These are phyloP conservation scores for Apantesis nais DNA, from an alignment of 2,888 invertebrate genomes.

Conservation along the genomic window DNA sequence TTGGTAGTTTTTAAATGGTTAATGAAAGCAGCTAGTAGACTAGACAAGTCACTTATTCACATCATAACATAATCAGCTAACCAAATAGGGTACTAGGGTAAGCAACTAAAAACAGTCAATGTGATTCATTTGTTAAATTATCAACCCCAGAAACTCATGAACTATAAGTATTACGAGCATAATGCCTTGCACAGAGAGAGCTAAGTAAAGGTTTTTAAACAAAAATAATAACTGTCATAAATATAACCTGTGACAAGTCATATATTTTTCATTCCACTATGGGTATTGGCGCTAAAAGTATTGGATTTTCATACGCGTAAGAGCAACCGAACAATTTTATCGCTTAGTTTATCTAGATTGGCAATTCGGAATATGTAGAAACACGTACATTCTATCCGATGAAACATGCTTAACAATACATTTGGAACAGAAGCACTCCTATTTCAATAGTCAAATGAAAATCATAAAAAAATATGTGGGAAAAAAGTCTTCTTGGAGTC, in stretches of 20 bases:
- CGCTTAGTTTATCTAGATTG: slow-evolving; percentile 12
- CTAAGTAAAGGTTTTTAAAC: background rate
- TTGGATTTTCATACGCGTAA: slow-evolving; percentile 13
- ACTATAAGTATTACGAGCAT: background rate
- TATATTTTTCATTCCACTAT: slow-evolving; percentile 16
- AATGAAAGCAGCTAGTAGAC: background rate
- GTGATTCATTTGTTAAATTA: background rate
- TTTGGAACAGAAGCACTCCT: background rate
- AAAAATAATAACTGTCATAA: slow-evolving; percentile 7
- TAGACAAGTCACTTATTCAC: background rate
- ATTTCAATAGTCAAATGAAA: background rate
- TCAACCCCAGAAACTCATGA: background rate
- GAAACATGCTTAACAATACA: background rate
- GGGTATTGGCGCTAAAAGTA: slow-evolving; percentile 18
- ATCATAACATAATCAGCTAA: background rate
- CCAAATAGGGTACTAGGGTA: background rate
- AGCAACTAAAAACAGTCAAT: background rate
- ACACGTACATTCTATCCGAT: slow-evolving; percentile 9
- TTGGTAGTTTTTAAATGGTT: too few relatives aligned
- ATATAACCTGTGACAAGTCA: slow-evolving; percentile 8
- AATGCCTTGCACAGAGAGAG: background rate
- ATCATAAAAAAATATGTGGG: background rate
- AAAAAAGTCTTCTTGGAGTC: too few relatives aligned
- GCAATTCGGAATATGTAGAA: slow-evolving; percentile 5
- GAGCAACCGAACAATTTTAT: slow-evolving; percentile 7